phyloP scores from a whole-genome alignment of 2,797 vertebrate genomes.

The Hozukius guyotensis region DNA sequence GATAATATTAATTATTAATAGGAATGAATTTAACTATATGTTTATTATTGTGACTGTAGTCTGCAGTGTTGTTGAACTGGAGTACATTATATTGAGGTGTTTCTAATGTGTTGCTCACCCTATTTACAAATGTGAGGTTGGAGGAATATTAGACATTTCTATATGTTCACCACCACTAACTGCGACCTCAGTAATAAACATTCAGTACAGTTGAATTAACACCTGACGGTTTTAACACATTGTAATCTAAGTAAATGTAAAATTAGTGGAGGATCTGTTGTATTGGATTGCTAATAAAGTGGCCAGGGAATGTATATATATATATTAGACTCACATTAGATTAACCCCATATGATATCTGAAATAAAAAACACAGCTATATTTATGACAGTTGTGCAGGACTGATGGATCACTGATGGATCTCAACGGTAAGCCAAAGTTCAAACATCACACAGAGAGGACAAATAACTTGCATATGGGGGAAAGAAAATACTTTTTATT shows the following conservation, averaged over 20 bases:
- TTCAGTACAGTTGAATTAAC: neutral
- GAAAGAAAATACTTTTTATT: conserved; percentile 9
- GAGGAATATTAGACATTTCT: neutral
- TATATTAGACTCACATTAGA: neutral
- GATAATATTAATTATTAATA: neutral
- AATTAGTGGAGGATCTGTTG: neutral
- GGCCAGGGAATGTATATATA: neutral
- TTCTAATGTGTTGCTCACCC: neutral
- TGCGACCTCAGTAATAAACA: neutral
- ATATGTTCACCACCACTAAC: neutral
- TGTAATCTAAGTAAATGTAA: neutral
- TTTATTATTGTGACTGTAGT: neutral
- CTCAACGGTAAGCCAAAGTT: neutral
- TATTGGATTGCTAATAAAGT: neutral
- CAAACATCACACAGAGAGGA: neutral
- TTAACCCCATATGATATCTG: neutral
- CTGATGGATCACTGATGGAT: neutral
- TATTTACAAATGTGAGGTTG: neutral
- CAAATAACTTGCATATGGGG: neutral
- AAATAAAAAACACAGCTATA: neutral
- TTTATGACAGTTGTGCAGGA: neutral
- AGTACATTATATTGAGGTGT: neutral
- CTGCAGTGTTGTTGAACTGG: neutral
- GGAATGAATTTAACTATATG: neutral
- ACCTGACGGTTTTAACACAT: neutral